Evolutionary conservation across 2,888 invertebrate species (phyloP).

Genomic region (Heteromyza rotundicornis): DNA sequence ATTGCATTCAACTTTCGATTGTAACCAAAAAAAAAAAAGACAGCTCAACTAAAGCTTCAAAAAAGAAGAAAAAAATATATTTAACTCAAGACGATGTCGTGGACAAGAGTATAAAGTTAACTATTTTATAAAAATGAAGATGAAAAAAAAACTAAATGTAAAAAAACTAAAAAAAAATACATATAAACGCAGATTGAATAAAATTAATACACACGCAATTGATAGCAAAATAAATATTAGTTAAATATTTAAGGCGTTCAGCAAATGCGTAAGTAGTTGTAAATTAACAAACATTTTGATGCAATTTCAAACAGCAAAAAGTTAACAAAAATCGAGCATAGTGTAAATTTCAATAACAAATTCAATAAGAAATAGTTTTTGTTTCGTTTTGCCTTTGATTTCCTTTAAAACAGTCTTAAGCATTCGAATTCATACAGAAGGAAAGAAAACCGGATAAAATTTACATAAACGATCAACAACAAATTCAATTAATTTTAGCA

Average conservation of each 20-base stretch:
- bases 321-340: constrained; percentile 56
- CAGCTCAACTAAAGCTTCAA: constrained; percentile 7
- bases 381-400: not conserved
- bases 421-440: not conserved
- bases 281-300: not conserved
- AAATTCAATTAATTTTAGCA: constrained; percentile 16
- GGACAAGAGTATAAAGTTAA: constrained; percentile 57
- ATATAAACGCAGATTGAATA: constrained; percentile 9
- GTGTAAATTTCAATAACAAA: constrained; percentile 39
- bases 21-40: constrained; percentile 21
- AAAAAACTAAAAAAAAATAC: constrained; percentile 13
- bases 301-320: constrained; percentile 44
- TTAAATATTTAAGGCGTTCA: constrained; percentile 9
- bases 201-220: constrained; percentile 24
- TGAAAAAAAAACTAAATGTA: constrained; percentile 13
- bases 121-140: constrained; percentile 54
- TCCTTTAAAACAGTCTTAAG: too few species aligned
- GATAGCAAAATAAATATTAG: constrained; percentile 22
- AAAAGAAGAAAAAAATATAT: not conserved
- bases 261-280: not conserved
- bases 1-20: not conserved
- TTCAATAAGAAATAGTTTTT: too few species aligned
- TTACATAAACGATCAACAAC: not conserved
- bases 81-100: not conserved
- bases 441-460: not conserved